Evolutionary conservation across 2,797 vertebrate species (phyloP).

Genomic region (Galaxias olidus): DNA sequence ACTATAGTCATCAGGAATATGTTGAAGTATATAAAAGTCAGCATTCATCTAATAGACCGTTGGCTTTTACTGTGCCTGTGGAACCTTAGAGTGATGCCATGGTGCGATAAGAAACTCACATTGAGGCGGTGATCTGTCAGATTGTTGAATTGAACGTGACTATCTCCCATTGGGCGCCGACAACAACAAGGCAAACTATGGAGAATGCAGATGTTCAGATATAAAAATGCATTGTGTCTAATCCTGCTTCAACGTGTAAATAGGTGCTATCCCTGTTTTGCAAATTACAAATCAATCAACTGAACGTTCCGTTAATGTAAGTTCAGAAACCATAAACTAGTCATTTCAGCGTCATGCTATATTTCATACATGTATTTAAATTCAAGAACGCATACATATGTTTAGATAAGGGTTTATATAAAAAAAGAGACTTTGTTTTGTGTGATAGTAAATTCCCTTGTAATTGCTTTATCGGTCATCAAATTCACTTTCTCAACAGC

Average conservation of each 20-base stretch:
- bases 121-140: conserved; percentile 80
- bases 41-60: conserved; percentile 65
- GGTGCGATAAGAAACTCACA: conserved; percentile 83
- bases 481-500: conserved; percentile 3
- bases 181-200: conserved; percentile 48
- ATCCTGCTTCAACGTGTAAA: conserved; percentile 52
- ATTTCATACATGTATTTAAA: too few relatives aligned
- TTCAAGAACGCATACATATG: too few relatives aligned
- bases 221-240: conserved; percentile 51
- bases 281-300: conserved; percentile 5
- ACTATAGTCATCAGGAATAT: conserved; percentile 49
- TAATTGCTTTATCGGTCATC: background rate
- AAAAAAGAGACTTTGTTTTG: too few relatives aligned
- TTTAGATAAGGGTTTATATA: too few relatives aligned
- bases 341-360: too few relatives aligned
- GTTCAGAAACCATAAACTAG: background rate
- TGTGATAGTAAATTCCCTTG: too few relatives aligned
- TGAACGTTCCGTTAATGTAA: background rate
- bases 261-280: conserved; percentile 32
- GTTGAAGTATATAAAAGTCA: conserved; percentile 43
- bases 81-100: conserved; percentile 78
- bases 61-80: conserved; percentile 77
- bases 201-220: conserved; percentile 50
- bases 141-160: conserved; percentile 65
- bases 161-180: conserved; percentile 62